These are phyloP conservation scores for Drosophila azteca DNA, from an alignment of 1,140 invertebrate genomes.

Conservation along the genomic window DNA sequence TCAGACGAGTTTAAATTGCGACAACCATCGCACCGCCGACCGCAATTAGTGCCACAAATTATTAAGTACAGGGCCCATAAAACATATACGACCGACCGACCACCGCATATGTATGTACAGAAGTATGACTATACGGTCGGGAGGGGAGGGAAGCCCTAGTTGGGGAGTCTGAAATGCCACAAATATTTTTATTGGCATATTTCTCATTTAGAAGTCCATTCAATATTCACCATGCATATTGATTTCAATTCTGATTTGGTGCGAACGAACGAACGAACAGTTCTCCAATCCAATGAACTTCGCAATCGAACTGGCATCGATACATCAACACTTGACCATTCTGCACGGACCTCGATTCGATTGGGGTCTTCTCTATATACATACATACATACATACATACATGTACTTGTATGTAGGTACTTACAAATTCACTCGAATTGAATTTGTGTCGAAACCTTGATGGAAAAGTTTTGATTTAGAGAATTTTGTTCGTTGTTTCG, in stretches of 20 bases:
- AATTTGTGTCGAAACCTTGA: constrained; percentile 70
- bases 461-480: constrained; percentile 46
- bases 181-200: constrained; percentile 72
- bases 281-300: constrained; percentile 22
- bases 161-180: constrained; percentile 44
- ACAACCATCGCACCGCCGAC: constrained; percentile 57
- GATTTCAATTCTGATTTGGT: constrained; percentile 63
- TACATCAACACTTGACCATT: constrained; percentile 69
- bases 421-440: constrained; percentile 7
- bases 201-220: constrained; percentile 69
- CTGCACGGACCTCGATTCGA: constrained; percentile 6
- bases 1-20: constrained; percentile 57
- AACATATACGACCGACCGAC: constrained; percentile 20
- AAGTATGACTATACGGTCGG: constrained; percentile 18
- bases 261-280: constrained; percentile 24
- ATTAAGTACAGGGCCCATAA: constrained; percentile 68
- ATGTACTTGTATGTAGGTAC: no score
- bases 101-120: constrained; percentile 37
- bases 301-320: constrained; percentile 55
- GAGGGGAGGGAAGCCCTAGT: constrained; percentile 17
- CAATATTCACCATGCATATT: constrained; percentile 67
- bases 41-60: constrained; percentile 74
- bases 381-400: constrained; percentile 11
- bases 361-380: constrained; percentile 14
- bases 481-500: constrained; percentile 12